These are phyloP conservation scores for Aphodius granarius DNA, from an alignment of 2,888 invertebrate genomes.

Conservation along the genomic window DNA sequence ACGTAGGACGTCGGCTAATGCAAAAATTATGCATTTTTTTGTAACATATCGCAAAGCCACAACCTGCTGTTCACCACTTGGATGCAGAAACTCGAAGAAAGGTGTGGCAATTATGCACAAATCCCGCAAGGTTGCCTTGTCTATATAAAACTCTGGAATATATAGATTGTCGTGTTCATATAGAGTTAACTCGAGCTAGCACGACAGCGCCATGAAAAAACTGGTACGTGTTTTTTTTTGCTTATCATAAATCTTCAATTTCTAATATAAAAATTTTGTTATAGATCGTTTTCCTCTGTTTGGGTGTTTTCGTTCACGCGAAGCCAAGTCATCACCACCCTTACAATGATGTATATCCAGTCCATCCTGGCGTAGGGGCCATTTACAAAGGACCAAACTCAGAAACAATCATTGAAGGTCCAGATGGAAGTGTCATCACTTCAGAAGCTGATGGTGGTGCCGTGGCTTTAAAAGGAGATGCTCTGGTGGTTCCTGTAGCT, in stretches of 20 bases:
- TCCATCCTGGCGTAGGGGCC: slow-evolving; percentile 47
- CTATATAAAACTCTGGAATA: slow-evolving; percentile 44
- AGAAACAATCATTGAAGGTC: slow-evolving; percentile 50
- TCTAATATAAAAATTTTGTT: background rate
- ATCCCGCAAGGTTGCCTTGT: slow-evolving; percentile 48
- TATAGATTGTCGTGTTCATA: slow-evolving; percentile 21
- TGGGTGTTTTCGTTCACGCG: slow-evolving; percentile 16
- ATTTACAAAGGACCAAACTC: slow-evolving; percentile 49
- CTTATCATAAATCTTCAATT: background rate
- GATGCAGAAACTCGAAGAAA: slow-evolving; percentile 16
- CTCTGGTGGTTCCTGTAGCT: slow-evolving; percentile 13
- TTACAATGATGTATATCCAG: slow-evolving; percentile 29
- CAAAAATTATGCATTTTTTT: background rate
- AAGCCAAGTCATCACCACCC: slow-evolving; percentile 20
- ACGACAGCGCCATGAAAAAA: slow-evolving; percentile 19
- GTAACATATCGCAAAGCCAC: background rate
- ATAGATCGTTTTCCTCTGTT: slow-evolving; percentile 20
- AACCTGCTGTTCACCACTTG: background rate
- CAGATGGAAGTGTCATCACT: slow-evolving; percentile 50
- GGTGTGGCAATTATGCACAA: slow-evolving; percentile 35
- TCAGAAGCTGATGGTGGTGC: slow-evolving; percentile 44
- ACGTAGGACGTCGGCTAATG: background rate
- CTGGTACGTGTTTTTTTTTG: slow-evolving; percentile 19
- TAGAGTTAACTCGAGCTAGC: slow-evolving; percentile 15
- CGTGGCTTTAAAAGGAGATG: slow-evolving; percentile 27